phyloP scores from a whole-genome alignment of 2,113 vertebrate species.

The Thalassoma bifasciatum region DNA sequence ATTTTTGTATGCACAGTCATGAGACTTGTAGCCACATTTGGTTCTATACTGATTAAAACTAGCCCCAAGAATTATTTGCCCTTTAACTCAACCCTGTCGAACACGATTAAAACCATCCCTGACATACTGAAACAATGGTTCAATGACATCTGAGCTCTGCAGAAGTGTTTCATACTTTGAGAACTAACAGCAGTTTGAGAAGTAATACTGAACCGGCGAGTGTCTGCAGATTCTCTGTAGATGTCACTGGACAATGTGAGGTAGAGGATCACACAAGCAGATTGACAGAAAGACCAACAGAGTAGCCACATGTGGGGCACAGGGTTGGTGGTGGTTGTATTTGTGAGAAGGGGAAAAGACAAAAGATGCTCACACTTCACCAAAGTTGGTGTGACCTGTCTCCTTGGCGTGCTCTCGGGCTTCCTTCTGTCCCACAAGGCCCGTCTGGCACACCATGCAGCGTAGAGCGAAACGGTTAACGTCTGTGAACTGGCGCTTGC shows the following conservation, averaged over 20 bases:
- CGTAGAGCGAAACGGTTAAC: slow-evolving; percentile 92
- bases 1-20: too few species aligned
- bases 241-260: slow-evolving; percentile 82
- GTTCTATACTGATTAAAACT: slow-evolving; percentile 44
- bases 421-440: slow-evolving; percentile 93
- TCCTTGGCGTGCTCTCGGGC: slow-evolving; percentile 96
- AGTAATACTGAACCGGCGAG: slow-evolving; percentile 62
- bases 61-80: slow-evolving; percentile 51
- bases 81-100: slow-evolving; percentile 27
- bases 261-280: slow-evolving; percentile 87
- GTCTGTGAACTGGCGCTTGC: slow-evolving; percentile 95
- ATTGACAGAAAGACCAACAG: slow-evolving; percentile 54
- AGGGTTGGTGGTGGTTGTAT: slow-evolving; percentile 49
- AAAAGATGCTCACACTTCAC: slow-evolving; percentile 89
- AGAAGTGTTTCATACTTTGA: slow-evolving; percentile 50
- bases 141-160: slow-evolving; percentile 39
- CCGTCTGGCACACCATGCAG: slow-evolving; percentile 97
- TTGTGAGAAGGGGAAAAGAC: slow-evolving; percentile 29
- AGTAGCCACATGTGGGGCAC: slow-evolving; percentile 50
- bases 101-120: slow-evolving; percentile 21
- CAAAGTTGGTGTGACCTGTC: slow-evolving; percentile 96
- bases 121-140: slow-evolving; percentile 32
- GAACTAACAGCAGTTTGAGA: slow-evolving; percentile 53
- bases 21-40: too few species aligned
- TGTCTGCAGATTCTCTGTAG: slow-evolving; percentile 53